Evolutionary conservation across 2,888 invertebrate species (phyloP).

Genomic region (Tenthredo notha): DNA sequence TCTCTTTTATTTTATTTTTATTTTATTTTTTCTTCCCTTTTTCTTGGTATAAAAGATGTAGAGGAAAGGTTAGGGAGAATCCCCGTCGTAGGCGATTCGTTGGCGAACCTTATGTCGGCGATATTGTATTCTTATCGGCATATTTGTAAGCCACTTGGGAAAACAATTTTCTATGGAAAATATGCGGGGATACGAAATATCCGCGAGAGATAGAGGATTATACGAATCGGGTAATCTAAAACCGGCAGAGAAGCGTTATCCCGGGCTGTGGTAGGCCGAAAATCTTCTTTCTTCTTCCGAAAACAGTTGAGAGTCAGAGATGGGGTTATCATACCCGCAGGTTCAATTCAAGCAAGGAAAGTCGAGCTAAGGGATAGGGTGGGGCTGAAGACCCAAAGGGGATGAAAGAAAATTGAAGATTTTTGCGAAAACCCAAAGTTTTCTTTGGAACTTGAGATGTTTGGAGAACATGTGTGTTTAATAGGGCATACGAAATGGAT

Average conservation of each 20-base stretch:
- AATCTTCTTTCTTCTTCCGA: slow-evolving; percentile 36
- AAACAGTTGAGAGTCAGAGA: slow-evolving; percentile 19
- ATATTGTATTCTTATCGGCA: slow-evolving; percentile 69
- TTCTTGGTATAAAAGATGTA: neutral
- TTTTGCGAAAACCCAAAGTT: slow-evolving; percentile 54
- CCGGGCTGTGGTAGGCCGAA: slow-evolving; percentile 8
- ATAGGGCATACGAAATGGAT: slow-evolving; percentile 73
- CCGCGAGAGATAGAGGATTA: slow-evolving; percentile 40
- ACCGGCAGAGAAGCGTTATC: slow-evolving; percentile 36
- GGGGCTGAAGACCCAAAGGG: slow-evolving; percentile 14
- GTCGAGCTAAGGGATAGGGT: neutral
- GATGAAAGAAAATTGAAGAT: slow-evolving; percentile 47
- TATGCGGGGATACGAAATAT: slow-evolving; percentile 48
- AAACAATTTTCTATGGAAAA: slow-evolving; percentile 65
- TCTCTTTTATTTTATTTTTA: neutral
- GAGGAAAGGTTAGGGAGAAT: slow-evolving; percentile 10
- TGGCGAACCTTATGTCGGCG: slow-evolving; percentile 46
- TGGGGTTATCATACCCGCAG: slow-evolving; percentile 21
- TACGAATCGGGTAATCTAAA: slow-evolving; percentile 50
- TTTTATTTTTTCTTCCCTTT: too few species aligned
- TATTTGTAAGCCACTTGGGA: slow-evolving; percentile 69
- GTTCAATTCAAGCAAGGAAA: slow-evolving; percentile 34
- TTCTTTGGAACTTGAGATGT: slow-evolving; percentile 63
- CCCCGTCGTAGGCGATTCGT: slow-evolving; percentile 40
- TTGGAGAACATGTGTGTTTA: slow-evolving; percentile 72